Evolutionary conservation across 2,113 vertebrate genomes (phyloP), one percentile per base, ranked within the genome.

Genomic region (Gulo gulo): DNA sequence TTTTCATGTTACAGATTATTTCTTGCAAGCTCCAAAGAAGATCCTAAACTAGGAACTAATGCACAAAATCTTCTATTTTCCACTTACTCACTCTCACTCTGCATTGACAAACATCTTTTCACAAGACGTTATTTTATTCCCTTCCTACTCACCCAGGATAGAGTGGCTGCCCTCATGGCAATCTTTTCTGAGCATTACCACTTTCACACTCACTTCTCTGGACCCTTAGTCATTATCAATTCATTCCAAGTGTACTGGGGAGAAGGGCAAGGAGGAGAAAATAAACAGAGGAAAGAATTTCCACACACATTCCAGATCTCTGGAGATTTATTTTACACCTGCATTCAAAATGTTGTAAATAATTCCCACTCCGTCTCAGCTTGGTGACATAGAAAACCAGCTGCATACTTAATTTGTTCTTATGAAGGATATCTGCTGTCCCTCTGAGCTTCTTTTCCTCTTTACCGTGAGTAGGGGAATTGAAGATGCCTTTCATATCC

Each of bases 291-390:
- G 24, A 8, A 55, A 88, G 50, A 59, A 71, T 90, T 83, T 92
- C 74, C 67, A 61, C 59, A 45, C 67, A 24, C 57, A 91, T 82
- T 97, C 84, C 50, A 91, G 74, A 85, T 69, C 63, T 92, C 63
- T 88, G 47, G 47, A 80, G 88, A 94, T 94, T 97, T 88, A 95
- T 88, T 95, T 96, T 47, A 84, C 63, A 91, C 85, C 85, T 94
- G 63, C 47, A 85, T 93, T 94, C 94, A 76, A 91, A 90, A 52
- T 88, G 61, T 52, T 96, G 52, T 88, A 80, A 90, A 79, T 86
- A 96, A 94, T 92, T 45, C 74, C 59, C 74, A 80, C 74, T 92
- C 87, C 83, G 39, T 86, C 90, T 97, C 83, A 92, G 65, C 24
- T 20, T 55, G 89, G 31, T 59, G 90, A 96, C 55, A 79, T 16